phyloP scores from a whole-genome alignment of 92 coral and sea anemone genomes.

The Blastomussa wellsi region DNA sequence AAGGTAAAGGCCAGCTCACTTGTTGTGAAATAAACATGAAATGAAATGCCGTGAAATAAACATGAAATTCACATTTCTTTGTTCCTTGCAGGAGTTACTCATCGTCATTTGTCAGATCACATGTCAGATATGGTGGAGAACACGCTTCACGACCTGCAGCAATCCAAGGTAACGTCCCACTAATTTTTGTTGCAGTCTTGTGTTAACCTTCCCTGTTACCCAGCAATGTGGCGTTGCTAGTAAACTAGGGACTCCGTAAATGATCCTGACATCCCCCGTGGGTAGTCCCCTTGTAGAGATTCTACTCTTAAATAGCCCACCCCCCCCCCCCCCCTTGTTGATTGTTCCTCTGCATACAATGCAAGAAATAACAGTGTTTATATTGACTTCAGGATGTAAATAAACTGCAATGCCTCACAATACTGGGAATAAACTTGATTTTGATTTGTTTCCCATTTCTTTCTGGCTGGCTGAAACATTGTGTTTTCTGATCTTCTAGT shows the following conservation, averaged over 20 bases:
- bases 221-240: neutral
- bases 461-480: neutral
- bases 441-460: neutral
- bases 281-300: no score
- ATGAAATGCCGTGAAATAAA: no score
- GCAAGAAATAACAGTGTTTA: no score
- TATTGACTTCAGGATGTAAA: no score
- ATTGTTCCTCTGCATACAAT: neutral
- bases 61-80: no score
- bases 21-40: no score
- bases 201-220: no score
- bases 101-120: constrained; percentile 96
- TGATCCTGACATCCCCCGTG: no score
- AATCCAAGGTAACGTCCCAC: constrained; percentile 72
- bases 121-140: constrained; percentile 99
- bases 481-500: constrained; percentile 46
- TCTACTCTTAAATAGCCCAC: no score
- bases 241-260: no score
- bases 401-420: neutral
- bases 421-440: neutral
- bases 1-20: no score
- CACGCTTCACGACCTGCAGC: constrained; percentile 86
- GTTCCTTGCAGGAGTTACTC: constrained; percentile 80
- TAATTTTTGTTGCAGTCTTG: neutral
- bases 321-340: neutral